Conservation (phyloP, 2,797 vertebrate species). For the Spea hammondii region DNA sequence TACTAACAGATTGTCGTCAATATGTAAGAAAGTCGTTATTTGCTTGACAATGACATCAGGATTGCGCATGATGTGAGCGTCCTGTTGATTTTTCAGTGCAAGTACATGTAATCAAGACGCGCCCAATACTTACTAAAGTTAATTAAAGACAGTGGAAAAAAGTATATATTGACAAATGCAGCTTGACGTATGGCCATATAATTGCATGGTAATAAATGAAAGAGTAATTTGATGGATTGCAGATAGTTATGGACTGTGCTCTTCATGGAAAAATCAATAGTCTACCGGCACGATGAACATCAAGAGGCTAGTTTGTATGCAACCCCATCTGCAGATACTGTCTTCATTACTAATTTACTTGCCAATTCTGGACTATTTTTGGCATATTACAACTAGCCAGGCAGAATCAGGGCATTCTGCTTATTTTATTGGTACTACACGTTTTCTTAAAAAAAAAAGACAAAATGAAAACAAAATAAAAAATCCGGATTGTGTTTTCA, state of each 20-base stretch:
- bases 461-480: too few relatives aligned
- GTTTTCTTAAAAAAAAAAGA: too few relatives aligned
- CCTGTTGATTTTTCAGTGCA: background rate
- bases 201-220: background rate
- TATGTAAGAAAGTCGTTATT: background rate
- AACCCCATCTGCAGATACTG: background rate
- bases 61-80: background rate
- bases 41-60: background rate
- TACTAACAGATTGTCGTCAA: too few relatives aligned
- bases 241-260: background rate
- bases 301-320: background rate
- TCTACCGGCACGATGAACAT: background rate
- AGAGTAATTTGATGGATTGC: constrained; percentile 2
- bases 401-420: background rate
- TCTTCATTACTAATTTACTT: constrained; percentile 2
- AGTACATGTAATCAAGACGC: background rate
- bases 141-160: background rate
- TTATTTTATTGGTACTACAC: too few relatives aligned
- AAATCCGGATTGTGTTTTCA: too few relatives aligned
- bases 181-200: constrained; percentile 5
- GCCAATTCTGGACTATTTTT: background rate
- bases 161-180: constrained; percentile 3
- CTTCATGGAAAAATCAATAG: constrained; percentile 18
- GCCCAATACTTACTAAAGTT: background rate
- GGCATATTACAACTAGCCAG: background rate